A percentile compares a stretch with the other conserved stretches of the same genome.
Conservation (phyloP, 2,113 vertebrate species). For the Sula dactylatra region DNA sequence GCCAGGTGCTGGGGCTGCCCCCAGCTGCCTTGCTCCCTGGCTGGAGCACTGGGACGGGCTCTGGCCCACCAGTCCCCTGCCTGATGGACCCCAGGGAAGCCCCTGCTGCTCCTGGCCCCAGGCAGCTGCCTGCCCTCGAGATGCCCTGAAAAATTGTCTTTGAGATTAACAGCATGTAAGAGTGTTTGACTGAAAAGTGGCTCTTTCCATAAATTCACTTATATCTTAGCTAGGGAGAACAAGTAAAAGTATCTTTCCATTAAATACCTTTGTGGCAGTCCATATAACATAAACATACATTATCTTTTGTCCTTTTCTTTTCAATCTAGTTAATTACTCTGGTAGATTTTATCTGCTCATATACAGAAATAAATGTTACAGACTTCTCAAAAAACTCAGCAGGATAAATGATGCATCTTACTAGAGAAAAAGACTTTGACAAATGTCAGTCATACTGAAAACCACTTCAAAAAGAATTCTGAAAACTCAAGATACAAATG, state of each 20-base stretch:
- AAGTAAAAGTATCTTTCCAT: neutral
- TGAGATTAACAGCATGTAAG: neutral
- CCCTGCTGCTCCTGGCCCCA: neutral
- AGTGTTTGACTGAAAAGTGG: neutral
- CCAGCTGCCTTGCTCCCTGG: neutral
- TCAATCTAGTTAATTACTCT: neutral
- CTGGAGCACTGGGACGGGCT: neutral
- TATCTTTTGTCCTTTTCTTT: neutral
- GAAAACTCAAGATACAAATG: neutral
- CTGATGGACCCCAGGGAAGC: neutral
- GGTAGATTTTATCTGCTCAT: neutral
- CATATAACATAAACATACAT: neutral
- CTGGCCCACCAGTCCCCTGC: neutral
- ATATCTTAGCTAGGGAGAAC: neutral
- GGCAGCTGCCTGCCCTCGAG: neutral
- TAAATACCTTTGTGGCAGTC: neutral
- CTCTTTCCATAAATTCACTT: neutral
- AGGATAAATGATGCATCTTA: neutral
- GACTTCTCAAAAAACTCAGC: neutral
- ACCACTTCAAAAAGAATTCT: neutral
- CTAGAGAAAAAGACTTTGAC: neutral
- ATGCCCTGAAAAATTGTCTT: neutral
- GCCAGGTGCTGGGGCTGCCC: neutral
- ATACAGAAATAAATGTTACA: neutral
- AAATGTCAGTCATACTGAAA: neutral